Base-by-base conservation (phyloP, 2,888 invertebrate genomes). In the Theretra japonica region DNA sequence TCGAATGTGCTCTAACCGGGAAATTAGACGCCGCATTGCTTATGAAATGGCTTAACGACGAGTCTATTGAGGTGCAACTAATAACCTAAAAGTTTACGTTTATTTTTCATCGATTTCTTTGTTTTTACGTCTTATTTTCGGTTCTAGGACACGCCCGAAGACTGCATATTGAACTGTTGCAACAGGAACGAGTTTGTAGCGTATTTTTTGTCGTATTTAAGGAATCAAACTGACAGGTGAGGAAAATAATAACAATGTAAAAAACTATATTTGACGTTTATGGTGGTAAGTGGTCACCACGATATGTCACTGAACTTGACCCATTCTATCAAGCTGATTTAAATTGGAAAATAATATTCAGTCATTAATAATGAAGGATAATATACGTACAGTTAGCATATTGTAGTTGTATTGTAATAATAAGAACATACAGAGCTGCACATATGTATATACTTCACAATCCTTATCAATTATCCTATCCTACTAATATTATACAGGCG, bases 151-250 rank as follows among this genome's bases (percentile, higher is more conserved):
- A 86, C 84, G 17, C 85, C 88, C 60, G 91, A 92, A 23, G 91
- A 92, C 74, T 90, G 89, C 80, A 83, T 89, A 74, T 82, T 91
- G 73, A 82, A 86, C 69, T 89, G 91, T 79, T 93, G 91, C 76
- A 90, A 87, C 75, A 88, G 85, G 75, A 90, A 84, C 71, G 95
- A 95, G 76, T 96, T 96, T 84, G 95, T 95, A 50, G 88, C 95
- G n/a, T 95, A 93, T 83, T 96, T 95, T 83, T 83, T 96, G 74
- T 93, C 95, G 30, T 95, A 93, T 82, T 81, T 96, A 75, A 90
- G 95, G 68, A 93, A 87, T 77, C 95, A 95, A 81, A 95, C 95
- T 56, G 95, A 95, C 74, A 88, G 89, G 89, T 95, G 88, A 86
- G 89, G 78, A 0, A 30, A 70, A 71, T 65, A 6, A 25, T 74